Evolutionary conservation across 2,797 vertebrate species (phyloP), one percentile per base, ranked within the genome.

Genomic region (Carapus acus): DNA sequence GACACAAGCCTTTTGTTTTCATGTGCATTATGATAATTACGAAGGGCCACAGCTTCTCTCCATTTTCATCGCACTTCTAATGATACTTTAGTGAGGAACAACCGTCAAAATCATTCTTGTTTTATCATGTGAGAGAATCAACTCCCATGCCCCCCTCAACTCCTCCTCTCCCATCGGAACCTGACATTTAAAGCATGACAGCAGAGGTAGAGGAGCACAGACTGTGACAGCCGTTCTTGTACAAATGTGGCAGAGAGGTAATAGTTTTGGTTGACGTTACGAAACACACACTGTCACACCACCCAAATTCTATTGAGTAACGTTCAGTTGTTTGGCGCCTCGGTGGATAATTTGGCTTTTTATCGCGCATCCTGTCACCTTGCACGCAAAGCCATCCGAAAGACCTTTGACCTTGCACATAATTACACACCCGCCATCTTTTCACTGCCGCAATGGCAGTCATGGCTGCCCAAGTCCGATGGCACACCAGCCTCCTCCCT

Each of bases 371-470:
- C 59, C 64, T 60, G 64, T 78, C 73, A 79, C 54, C 58, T 60
- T 59, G 55, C 61, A 47, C 42, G 67, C 70, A 73, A 75, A 73
- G 65, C 55, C 58, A 40, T 62, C 49, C 27, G 2, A 14, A 59
- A 42, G 81, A 85, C 85, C 87, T 86, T 83, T 87, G 85, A 87
- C 85, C 85, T 83, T 80, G 60, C 73, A 69, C 69, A 56, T 83
- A 79, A 83, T 84, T 79, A 79, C 77, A 78, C 74, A 67, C 67
- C 63, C 64, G 63, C 64, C 58, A 45, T 82, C 64, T 76, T 84
- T 76, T 70, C 64, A 81, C 77, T 81, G 77, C 81, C 81, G 82
- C 80, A 77, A 42, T 63, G 60, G 74, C 77, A 77, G 82, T 70
- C 76, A 82, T 81, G 78, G 85, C 82, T 69, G 77, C 74, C 82